Base-by-base conservation (phyloP, 2,888 invertebrate genomes). In the Andrena camellia region DNA sequence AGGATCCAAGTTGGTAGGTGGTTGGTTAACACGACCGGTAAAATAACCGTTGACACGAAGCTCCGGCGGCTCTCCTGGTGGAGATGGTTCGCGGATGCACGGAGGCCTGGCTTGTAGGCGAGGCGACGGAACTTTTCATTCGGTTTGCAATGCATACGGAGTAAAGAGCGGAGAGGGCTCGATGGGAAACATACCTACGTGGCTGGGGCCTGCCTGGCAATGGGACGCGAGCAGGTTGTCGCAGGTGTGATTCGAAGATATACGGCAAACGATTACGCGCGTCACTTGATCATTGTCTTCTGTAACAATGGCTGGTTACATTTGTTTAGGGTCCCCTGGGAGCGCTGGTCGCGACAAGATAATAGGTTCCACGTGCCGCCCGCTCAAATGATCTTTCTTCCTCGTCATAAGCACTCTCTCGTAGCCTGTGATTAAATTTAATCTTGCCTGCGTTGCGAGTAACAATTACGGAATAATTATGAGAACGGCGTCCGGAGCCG, bases 381-480 rank as follows among this genome's bases (percentile, higher is more conserved):
- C 64, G 60, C 57, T 31, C n/a, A 48, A 60, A 66, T 57, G 54
- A 72, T 79, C 78, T 66, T 71, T 84, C 85, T 79, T 84, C 73
- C 73, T 77, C 67, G 76, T 74, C 68, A 17, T 31, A 10, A 42
- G 64, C 70, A 52, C 75, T 69, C 77, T 62, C 62, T 66, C 73
- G 54, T 23, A 33, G 48, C 31, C 77, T 75, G 77, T 75, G 79
- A 86, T 86, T 85, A 86, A 79, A 62, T 78, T 85, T 82, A 81
- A 86, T 85, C 85, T 81, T 74, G 81, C 75, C 81, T 72, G 52
- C 85, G 72, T 83, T 78, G 78, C 78, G 70, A 78, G 71, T 76
- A 81, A 83, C 75, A 83, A 86, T 86, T 85, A 74, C 79, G 64
- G 78, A 76, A 83, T 83, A 83, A 86, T 86, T 83, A 85, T 81